Percentiles rank a stretch among this genome's conserved stretches.
phyloP scores from a whole-genome alignment of 1,140 invertebrate species.

The Drosophila rhopaloa region DNA sequence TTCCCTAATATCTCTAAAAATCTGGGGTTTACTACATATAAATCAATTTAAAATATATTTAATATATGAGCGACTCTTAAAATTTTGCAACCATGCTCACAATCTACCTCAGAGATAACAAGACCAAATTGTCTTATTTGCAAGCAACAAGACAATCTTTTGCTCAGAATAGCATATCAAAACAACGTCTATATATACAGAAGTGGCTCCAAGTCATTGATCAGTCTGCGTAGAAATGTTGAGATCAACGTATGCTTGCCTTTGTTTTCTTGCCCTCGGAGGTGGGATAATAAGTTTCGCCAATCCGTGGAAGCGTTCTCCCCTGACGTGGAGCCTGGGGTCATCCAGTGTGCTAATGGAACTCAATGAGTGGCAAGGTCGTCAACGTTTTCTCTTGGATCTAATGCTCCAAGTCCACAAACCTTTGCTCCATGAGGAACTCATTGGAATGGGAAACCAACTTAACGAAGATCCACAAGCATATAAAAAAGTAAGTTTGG shows the following conservation, averaged over 20 bases:
- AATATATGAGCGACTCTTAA: too few relatives aligned
- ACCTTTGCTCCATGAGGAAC: slow-evolving; percentile 55
- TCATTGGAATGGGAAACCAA: slow-evolving; percentile 82
- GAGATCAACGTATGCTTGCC: slow-evolving; percentile 4
- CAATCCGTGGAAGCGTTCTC: slow-evolving; percentile 20
- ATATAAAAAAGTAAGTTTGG: slow-evolving; percentile 43
- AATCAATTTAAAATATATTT: too few relatives aligned
- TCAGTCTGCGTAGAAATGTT: slow-evolving; percentile 40
- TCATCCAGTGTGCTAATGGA: not conserved
- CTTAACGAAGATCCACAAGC: slow-evolving; percentile 43
- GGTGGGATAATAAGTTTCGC: not conserved
- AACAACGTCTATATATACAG: slow-evolving; percentile 4
- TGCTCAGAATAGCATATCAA: not conserved
- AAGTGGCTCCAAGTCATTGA: not conserved
- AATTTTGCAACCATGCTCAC: not conserved
- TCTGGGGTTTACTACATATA: too few relatives aligned
- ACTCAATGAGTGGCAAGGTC: slow-evolving; percentile 18
- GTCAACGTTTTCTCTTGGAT: slow-evolving; percentile 61
- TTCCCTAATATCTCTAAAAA: too few relatives aligned
- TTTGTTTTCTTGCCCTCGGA: slow-evolving; percentile 18
- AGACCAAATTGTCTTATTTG: slow-evolving; percentile 11
- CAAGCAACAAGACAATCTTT: slow-evolving; percentile 7
- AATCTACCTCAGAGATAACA: not conserved
- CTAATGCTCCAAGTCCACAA: slow-evolving; percentile 76
- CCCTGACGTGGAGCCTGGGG: not conserved